Evolutionary conservation across 2,888 invertebrate species (phyloP).

Genomic region (Drosophila fungiperda): DNA sequence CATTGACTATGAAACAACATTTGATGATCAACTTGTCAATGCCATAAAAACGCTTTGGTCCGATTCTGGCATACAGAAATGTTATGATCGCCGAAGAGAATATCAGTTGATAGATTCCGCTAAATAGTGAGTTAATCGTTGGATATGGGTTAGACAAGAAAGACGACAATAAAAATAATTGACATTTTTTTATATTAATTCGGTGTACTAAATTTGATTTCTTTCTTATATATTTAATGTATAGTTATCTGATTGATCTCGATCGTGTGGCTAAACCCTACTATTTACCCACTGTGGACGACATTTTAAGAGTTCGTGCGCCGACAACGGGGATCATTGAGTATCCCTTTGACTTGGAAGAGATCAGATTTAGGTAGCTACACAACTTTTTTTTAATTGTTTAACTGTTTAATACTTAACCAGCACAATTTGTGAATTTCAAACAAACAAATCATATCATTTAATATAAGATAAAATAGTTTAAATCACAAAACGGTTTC

Average conservation of each 20-base stretch:
- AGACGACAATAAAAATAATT: conserved; percentile 3
- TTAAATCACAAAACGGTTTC: conserved; percentile 7
- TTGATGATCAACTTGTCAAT: conserved; percentile 98
- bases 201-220: conserved; percentile 35
- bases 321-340: conserved; percentile 99
- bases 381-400: conserved; percentile 14
- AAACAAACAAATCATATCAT: conserved; percentile 12
- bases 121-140: conserved; percentile 95
- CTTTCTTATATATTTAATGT: conserved; percentile 37
- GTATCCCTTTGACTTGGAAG: conserved; percentile 99
- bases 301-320: conserved; percentile 99
- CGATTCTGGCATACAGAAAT: conserved; percentile 99
- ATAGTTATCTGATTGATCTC: conserved; percentile 95
- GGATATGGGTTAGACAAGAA: not conserved
- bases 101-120: conserved; percentile 99
- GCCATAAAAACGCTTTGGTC: conserved; percentile 98
- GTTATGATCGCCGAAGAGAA: conserved; percentile 99
- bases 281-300: conserved; percentile 99
- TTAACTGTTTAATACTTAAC: conserved; percentile 34
- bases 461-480: conserved; percentile 17
- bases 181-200: conserved; percentile 4
- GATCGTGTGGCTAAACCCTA: conserved; percentile 97
- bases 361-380: conserved; percentile 99
- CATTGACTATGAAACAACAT: conserved; percentile 99
- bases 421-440: conserved; percentile 13